Base-by-base conservation (phyloP, 2,113 vertebrate species). In the Bufo bufo region DNA sequence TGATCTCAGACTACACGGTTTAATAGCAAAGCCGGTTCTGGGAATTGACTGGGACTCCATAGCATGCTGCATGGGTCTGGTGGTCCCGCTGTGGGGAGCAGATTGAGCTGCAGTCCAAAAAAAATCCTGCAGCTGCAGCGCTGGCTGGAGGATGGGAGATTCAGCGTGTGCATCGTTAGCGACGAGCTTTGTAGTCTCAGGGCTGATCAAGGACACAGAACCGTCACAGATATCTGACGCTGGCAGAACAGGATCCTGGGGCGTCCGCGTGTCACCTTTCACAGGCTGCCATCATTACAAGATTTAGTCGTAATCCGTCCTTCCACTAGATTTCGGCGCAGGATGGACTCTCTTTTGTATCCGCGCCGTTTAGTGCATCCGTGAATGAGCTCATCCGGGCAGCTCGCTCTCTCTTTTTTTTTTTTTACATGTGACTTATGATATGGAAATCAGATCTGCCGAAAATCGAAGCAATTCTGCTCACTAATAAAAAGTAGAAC, bases 371-470 rank as follows among this genome's bases (percentile, higher is more conserved):
- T 11, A 11, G 75, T 77, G 69, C 1, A 16, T 47, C 7, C 2
- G 47, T 49, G 17, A 47, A 74, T 47, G 77, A 80, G 54, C 54
- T 80, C 52, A 74, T 50, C 77, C 77, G 20, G 74, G 74, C 17
- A 50, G 45, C 14, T 23, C 17, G 52, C 5, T 52, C 50, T 9
- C 19, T 49, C 3, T 17, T 2, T 19, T 7, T 69, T 4, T 11
- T 58, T 14, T 80, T 56, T 50, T 13, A 13, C 1, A 80, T 58
- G 14, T 58, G 14, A 56, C 19, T 58, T 20, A 6, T 79, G 11
- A 79, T 43, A 16, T 43, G 54, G 77, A 80, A 43, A 54, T 17
- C 5, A 43, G 54, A 9, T 80, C 77, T 75, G 47, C 14, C 45
- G 43, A n/a, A 23, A 80, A 8, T 80, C 20, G 43, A n/a, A 14